Percentiles rank a stretch among this genome's conserved stretches.
Conservation (phyloP, 2,113 vertebrate genomes). For the Tachysurus vachellii region DNA sequence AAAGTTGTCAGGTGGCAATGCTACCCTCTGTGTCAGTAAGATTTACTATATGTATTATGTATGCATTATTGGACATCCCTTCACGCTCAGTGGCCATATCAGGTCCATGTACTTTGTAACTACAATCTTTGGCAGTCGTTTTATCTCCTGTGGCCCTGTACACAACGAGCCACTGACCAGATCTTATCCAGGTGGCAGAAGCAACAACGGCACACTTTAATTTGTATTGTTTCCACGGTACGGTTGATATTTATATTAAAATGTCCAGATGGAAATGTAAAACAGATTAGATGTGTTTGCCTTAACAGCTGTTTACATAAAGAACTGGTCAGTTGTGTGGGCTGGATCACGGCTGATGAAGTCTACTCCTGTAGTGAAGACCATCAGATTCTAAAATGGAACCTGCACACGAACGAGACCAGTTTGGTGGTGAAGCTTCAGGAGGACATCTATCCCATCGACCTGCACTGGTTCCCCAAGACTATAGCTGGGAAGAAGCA, state of each 20-base stretch:
- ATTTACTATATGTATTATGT: too few species aligned
- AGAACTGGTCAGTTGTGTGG: slow-evolving; percentile 91
- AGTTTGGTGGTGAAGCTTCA: slow-evolving; percentile 80
- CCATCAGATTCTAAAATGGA: slow-evolving; percentile 92
- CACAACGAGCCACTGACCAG: neutral
- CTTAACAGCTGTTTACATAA: slow-evolving; percentile 85
- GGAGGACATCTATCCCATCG: slow-evolving; percentile 86
- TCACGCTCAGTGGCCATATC: neutral
- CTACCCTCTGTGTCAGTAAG: too few species aligned
- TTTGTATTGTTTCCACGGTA: slow-evolving; percentile 34
- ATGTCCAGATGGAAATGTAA: neutral
- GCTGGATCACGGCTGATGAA: slow-evolving; percentile 93
- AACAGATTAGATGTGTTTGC: slow-evolving; percentile 4
- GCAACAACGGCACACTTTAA: neutral
- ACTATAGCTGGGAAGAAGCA: slow-evolving; percentile 85
- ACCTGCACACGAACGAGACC: slow-evolving; percentile 85
- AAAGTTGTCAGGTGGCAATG: too few species aligned
- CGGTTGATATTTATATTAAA: neutral
- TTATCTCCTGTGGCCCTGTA: neutral
- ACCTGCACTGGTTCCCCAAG: slow-evolving; percentile 93
- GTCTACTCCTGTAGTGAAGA: slow-evolving; percentile 94
- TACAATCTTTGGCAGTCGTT: neutral
- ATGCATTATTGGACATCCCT: neutral
- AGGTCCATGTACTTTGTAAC: neutral
- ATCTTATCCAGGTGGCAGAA: neutral